Base-by-base conservation (phyloP, 2,888 invertebrate genomes). In the Sepiola atlantica region DNA sequence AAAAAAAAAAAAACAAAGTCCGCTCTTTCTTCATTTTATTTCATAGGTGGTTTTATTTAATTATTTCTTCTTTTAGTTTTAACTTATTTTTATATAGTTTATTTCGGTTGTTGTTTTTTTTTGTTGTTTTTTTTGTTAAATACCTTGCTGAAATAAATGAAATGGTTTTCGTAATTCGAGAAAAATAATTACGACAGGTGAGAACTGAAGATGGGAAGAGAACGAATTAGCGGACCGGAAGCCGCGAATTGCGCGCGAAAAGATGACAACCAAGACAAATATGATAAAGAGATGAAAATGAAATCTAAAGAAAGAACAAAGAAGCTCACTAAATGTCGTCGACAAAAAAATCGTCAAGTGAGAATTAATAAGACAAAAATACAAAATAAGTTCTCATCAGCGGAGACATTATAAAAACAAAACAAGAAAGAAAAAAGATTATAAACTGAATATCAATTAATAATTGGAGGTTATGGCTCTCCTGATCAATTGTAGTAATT, bases 181-280 rank as follows among this genome's bases (percentile, higher is more conserved):
- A 77, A 77, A 77, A 77, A 77, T 77, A 77, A 77, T 77, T 77
- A 77, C n/a, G 77, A 77, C n/a, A 77, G 77, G 77, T 77, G 77
- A n/a, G 16, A 77, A 77, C 77, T 14, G n/a, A n/a, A 32, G n/a
- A 77, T 77, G 77, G 77, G n/a, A 16, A 77, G 61, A 28, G 77
- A 32, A 77, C 77, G 77, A 77, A 77, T 77, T 77, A 77, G n/a
- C 77, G n/a, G 77, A 77, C 77, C 77, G 77, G 77, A 77, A 77
- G 21, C 77, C 77, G 77, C 77, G n/a, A 77, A 77, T 77, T 77
- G 77, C n/a, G 77, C 77, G n/a, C 77, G 77, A n/a, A 77, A 77
- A 77, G n/a, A 77, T 77, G 77, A 77, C 77, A 77, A 77, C n/a
- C 16, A n/a, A n/a, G n/a, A n/a, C 77, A 77, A 77, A 77, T 77